These are phyloP conservation scores for Pachyramphus minor DNA, from an alignment of 2,113 vertebrate species.

Conservation along the genomic window DNA sequence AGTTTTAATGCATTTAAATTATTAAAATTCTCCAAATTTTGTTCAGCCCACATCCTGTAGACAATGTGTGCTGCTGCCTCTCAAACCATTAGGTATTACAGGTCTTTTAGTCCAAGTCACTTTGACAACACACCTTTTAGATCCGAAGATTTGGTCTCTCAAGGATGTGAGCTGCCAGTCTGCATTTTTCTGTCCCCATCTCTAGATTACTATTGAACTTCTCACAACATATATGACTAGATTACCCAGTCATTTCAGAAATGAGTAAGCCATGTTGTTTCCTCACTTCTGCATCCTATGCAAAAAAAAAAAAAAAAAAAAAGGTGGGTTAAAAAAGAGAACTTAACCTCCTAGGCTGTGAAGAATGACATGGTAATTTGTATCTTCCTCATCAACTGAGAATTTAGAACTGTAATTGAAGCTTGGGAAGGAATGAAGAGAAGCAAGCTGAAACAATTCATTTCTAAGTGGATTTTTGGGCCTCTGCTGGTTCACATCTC, in stretches of 20 bases:
- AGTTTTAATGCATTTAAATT: neutral
- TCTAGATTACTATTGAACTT: neutral
- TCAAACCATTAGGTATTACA: neutral
- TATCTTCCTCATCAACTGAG: neutral
- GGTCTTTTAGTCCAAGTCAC: neutral
- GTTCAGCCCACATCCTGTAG: neutral
- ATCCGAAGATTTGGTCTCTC: neutral
- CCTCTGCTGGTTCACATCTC: neutral
- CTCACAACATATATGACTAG: neutral
- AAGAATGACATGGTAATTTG: neutral
- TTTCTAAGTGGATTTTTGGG: neutral
- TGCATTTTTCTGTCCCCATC: neutral
- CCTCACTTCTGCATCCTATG: neutral
- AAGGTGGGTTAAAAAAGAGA: neutral
- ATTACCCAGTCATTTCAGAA: neutral
- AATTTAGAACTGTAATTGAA: neutral
- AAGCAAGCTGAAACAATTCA: neutral
- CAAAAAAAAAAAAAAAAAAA: neutral
- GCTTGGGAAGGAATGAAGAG: conserved; percentile 11
- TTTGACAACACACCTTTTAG: neutral
- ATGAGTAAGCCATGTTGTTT: neutral
- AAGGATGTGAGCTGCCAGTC: neutral
- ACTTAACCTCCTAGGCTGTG: neutral
- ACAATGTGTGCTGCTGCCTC: neutral
- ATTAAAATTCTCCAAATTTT: neutral